phyloP scores from a whole-genome alignment of 2,888 invertebrate species.

The Apomyelois bistriatella region DNA sequence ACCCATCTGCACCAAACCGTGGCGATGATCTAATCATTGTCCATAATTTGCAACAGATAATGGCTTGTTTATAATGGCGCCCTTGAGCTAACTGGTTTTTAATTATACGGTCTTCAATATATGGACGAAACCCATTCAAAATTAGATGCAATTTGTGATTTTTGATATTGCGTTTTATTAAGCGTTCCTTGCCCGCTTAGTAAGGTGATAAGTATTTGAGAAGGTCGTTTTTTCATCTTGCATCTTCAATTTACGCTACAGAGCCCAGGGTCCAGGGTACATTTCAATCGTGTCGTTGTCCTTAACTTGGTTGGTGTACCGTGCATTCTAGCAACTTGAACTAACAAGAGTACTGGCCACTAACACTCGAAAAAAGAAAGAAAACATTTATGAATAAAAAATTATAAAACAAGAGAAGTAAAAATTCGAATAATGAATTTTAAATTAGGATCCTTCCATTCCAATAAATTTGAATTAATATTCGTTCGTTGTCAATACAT shows the following conservation, averaged over 20 bases:
- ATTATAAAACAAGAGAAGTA: not conserved
- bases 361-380: too few relatives aligned
- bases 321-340: too few relatives aligned
- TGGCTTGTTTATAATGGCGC: conserved; percentile 1
- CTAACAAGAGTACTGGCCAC: too few relatives aligned
- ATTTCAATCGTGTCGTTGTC: too few relatives aligned
- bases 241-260: too few relatives aligned
- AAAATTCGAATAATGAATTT: not conserved
- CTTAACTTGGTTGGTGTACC: too few relatives aligned
- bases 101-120: not conserved
- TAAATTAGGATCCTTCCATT: not conserved
- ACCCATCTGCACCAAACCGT: not conserved
- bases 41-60: conserved; percentile 6
- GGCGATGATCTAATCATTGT: conserved; percentile 12
- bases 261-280: too few relatives aligned
- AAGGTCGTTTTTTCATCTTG: too few relatives aligned
- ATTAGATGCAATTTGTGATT: not conserved
- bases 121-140: not conserved
- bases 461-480: not conserved
- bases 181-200: not conserved
- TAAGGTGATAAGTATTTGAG: too few relatives aligned
- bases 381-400: not conserved
- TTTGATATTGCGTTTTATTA: not conserved
- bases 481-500: not conserved
- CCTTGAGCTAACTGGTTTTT: conserved; percentile 11